These are phyloP conservation scores for Philonicus albiceps DNA, from an alignment of 2,888 invertebrate genomes.

Conservation along the genomic window DNA sequence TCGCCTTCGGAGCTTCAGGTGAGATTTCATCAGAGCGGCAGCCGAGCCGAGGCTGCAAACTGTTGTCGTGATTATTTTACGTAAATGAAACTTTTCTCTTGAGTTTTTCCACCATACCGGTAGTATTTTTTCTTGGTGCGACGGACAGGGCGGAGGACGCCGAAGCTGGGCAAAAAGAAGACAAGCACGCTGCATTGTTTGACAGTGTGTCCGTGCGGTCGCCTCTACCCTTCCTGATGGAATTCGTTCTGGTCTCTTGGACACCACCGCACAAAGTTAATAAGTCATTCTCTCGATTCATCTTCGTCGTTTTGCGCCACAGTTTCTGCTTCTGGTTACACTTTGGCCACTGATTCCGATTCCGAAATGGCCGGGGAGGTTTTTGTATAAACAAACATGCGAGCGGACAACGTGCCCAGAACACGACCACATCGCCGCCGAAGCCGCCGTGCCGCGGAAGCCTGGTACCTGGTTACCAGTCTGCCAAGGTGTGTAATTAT, in stretches of 20 bases:
- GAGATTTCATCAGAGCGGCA: not conserved
- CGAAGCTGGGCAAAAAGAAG: conserved; percentile 12
- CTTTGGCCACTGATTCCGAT: conserved; percentile 39
- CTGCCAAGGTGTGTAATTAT: conserved; percentile 41
- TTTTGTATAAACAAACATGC: conserved; percentile 38
- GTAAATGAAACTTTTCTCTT: not conserved
- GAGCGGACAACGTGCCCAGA: not conserved
- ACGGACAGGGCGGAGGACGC: not conserved
- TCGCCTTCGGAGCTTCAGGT: not conserved
- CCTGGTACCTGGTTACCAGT: conserved; percentile 32
- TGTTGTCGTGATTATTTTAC: not conserved
- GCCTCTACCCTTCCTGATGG: conserved; percentile 22
- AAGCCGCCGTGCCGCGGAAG: not conserved
- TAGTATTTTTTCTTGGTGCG: not conserved
- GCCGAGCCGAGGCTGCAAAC: not conserved
- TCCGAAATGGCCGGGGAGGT: conserved; percentile 33
- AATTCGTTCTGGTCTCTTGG: conserved; percentile 52
- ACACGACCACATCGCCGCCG: not conserved
- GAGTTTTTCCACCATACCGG: not conserved
- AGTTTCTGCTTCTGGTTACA: conserved; percentile 43
- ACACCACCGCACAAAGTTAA: conserved; percentile 52
- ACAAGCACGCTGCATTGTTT: conserved; percentile 23
- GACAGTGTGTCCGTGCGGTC: conserved; percentile 27
- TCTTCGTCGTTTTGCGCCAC: conserved; percentile 42
- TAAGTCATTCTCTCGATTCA: conserved; percentile 51